Base-by-base conservation (phyloP, 2,797 vertebrate species). In the Crocidura indochinensis region DNA sequence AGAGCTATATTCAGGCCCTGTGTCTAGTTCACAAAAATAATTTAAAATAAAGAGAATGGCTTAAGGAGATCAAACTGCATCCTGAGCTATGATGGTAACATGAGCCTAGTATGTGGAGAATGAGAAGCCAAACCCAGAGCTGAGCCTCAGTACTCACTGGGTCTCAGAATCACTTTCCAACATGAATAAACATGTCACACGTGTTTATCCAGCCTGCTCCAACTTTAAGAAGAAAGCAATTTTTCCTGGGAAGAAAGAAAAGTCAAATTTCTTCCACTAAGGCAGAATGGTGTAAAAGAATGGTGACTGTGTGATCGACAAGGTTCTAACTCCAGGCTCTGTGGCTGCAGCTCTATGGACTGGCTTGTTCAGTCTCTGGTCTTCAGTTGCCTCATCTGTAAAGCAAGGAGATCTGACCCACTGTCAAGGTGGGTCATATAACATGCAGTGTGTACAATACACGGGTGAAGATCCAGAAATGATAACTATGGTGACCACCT, bases 1-100 rank as follows among this genome's bases (percentile, higher is more conserved):
- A 95, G 15, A 77, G 60, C 26, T 53, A 64, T 56, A 19, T 14
- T 90, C 73, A 14, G 69, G 62, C 31, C 76, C 68, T 69, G 5
- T 7, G 2, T 31, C 29, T 74, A 77, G 26, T 76, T 75, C 88
- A 65, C 14, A 67, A 91, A 87, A 77, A 95, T 91, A 83, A 75
- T 87, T 93, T 69, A 87, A 94, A 95, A 93, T 73, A 85, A 92
- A 82, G 82, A 0, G 15, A 94, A 83, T 29, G 27, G 72, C 68
- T 46, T 85, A 29, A 12, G 64, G 84, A 92, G 20, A 84, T 46
- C 14, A 1, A 0, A 29, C 20, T 27, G 31, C 80, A 88, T 53
- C 68, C 24, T 17, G 0, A 31, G 67, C 19, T 2, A 3, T 4
- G 69, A 4, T 67, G 1, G 49, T 38, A 49, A 14, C 38, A 65